These are phyloP conservation scores for Digitonthophagus gazella DNA, from an alignment of 2,888 invertebrate species.

Conservation along the genomic window DNA sequence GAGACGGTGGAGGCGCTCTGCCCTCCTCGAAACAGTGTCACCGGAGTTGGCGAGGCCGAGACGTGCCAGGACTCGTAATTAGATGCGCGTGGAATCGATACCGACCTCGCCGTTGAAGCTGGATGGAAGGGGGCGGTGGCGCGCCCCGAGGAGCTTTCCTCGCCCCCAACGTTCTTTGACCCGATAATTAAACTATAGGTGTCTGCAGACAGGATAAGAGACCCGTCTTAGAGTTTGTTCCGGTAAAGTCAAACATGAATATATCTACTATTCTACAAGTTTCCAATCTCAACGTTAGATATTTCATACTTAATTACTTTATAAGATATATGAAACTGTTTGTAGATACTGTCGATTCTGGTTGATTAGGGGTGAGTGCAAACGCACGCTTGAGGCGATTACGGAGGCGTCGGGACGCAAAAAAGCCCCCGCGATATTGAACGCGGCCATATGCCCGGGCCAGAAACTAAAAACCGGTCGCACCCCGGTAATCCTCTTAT, in stretches of 20 bases:
- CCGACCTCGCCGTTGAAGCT: conserved; percentile 30
- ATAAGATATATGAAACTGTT: not conserved
- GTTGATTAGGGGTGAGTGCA: not conserved
- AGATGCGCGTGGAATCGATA: conserved; percentile 53
- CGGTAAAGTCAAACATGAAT: too few relatives aligned
- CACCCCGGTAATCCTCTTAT: conserved; percentile 41
- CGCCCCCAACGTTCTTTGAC: not conserved
- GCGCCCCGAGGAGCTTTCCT: not conserved
- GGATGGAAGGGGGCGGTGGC: conserved; percentile 5
- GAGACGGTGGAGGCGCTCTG: not conserved
- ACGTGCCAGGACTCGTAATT: conserved; percentile 53
- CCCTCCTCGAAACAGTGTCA: conserved; percentile 49
- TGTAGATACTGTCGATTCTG: not conserved
- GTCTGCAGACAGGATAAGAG: not conserved
- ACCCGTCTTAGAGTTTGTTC: too few relatives aligned
- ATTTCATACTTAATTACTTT: not conserved
- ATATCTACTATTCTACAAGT: too few relatives aligned
- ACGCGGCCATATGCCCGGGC: conserved; percentile 37
- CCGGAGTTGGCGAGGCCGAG: conserved; percentile 49
- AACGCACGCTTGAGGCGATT: not conserved
- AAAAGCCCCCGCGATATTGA: conserved; percentile 25
- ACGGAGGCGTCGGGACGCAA: conserved; percentile 15
- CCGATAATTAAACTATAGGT: not conserved
- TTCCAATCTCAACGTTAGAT: too few relatives aligned
- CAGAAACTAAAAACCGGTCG: conserved; percentile 47